These are phyloP conservation scores for Aptenodytes patagonicus DNA, from an alignment of 2,113 vertebrate genomes.

Conservation along the genomic window DNA sequence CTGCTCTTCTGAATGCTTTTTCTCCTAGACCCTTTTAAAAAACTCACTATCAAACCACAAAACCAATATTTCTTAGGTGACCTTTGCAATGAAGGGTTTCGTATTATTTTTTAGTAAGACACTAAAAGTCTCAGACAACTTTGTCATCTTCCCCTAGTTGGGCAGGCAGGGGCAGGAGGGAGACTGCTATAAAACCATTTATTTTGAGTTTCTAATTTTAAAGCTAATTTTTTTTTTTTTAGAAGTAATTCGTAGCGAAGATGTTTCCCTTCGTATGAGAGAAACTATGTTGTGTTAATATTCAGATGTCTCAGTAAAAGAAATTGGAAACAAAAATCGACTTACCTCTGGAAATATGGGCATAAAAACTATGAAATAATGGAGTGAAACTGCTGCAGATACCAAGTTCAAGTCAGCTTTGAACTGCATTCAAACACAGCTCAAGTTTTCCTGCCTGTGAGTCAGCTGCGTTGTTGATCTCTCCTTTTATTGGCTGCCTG, in stretches of 20 bases:
- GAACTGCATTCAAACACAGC: background rate
- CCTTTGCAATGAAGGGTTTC: fast-evolving
- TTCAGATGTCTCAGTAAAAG: background rate
- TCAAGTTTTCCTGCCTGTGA: background rate
- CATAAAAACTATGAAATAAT: background rate
- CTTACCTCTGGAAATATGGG: background rate
- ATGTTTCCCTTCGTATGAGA: background rate
- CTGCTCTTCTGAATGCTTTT: background rate
- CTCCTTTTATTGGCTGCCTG: constrained; percentile 20
- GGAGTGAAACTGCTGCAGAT: background rate
- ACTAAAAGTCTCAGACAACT: background rate
- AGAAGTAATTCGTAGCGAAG: background rate
- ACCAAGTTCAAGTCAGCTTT: background rate
- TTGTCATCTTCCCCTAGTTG: background rate
- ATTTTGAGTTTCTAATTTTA: background rate
- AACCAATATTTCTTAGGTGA: background rate
- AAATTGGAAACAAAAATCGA: background rate
- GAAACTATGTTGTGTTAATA: background rate
- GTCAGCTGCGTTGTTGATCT: background rate
- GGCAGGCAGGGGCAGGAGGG: background rate
- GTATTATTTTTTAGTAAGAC: background rate
- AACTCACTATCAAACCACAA: background rate
- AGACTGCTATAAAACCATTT: background rate
- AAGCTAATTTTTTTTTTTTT: background rate
- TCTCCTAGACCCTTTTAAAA: background rate